Evolutionary conservation across 2,113 vertebrate genomes (phyloP).

Genomic region (Sciurus niger): DNA sequence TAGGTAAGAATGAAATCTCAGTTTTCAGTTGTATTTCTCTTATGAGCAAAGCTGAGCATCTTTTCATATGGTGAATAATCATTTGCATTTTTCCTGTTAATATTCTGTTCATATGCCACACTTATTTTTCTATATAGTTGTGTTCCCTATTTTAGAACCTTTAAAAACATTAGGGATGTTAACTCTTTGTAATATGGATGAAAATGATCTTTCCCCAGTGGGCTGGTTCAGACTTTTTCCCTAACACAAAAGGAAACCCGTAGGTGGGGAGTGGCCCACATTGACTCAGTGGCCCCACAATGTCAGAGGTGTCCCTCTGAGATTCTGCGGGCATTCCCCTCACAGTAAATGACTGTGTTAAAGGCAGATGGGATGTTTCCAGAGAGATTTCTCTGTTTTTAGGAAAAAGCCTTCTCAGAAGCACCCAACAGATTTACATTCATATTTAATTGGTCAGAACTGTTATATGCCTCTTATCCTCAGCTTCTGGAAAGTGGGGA

Average conservation of each 20-base stretch:
- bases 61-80: neutral
- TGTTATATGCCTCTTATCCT: neutral
- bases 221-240: neutral
- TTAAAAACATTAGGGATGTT: neutral
- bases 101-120: neutral
- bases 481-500: neutral
- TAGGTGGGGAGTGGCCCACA: neutral
- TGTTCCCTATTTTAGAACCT: neutral
- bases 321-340: neutral
- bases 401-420: neutral
- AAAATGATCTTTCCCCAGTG: neutral
- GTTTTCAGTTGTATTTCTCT: neutral
- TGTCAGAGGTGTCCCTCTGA: neutral
- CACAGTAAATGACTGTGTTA: neutral
- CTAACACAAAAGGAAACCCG: neutral
- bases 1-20: neutral
- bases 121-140: neutral
- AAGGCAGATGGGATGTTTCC: neutral
- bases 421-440: neutral
- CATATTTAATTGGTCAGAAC: neutral
- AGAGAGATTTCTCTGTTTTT: neutral
- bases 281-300: neutral
- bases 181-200: neutral
- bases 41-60: neutral
- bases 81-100: slow-evolving; percentile 2